A percentile compares a stretch with the other conserved stretches of the same genome.
Conservation (phyloP, 2,888 invertebrate species). For the Caenorhabditis macrosperma region DNA sequence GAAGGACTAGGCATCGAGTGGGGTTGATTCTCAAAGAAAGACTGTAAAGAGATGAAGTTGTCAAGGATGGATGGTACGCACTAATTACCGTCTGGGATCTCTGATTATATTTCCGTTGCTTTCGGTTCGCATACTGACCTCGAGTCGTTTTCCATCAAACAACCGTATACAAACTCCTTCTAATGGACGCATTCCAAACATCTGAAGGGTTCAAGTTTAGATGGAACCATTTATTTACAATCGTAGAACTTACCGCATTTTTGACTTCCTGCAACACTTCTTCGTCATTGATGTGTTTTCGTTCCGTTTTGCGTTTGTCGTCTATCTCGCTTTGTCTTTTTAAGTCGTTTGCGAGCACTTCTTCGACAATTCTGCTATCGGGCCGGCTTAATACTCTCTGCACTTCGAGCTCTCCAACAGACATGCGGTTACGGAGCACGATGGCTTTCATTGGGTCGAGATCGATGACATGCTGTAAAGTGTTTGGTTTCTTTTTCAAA, state of each 20-base stretch:
- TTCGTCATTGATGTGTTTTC: background rate
- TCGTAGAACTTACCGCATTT: background rate
- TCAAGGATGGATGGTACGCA: background rate
- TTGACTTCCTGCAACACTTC: background rate
- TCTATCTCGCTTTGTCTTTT: background rate
- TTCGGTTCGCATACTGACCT: conserved; percentile 53
- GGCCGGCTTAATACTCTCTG: conserved; percentile 67
- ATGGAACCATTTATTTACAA: background rate
- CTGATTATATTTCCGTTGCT: conserved; percentile 4
- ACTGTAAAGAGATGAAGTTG: background rate
- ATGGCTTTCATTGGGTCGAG: conserved; percentile 68
- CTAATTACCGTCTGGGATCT: conserved; percentile 39
- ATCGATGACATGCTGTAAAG: conserved; percentile 62
- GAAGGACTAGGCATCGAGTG: conserved; percentile 49
- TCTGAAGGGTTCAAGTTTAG: too few relatives aligned
- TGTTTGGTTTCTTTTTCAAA: too few relatives aligned
- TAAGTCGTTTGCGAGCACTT: conserved; percentile 15
- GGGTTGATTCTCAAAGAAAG: conserved; percentile 32
- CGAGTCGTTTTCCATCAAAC: conserved; percentile 52
- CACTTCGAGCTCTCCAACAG: conserved; percentile 67
- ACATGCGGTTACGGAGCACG: conserved; percentile 67
- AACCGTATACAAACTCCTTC: conserved; percentile 26
- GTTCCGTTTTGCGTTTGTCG: background rate
- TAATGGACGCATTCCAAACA: conserved; percentile 30
- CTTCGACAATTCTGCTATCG: conserved; percentile 43